phyloP scores from a whole-genome alignment of 2,797 vertebrate species.

The Haliaeetus albicilla region DNA sequence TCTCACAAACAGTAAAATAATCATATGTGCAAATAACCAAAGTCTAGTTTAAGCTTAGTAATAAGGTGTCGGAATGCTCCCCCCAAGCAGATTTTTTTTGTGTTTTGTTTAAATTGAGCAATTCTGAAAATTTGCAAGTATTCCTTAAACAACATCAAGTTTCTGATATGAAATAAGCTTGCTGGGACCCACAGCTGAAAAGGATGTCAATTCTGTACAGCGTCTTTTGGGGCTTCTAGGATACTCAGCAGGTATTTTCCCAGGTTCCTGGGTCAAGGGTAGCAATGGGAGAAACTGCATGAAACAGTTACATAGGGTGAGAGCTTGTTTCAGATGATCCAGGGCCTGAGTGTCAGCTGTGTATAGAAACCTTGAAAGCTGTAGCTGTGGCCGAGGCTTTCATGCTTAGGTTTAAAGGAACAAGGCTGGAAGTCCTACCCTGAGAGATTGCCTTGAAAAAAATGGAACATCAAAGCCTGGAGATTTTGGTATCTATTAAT shows the following conservation, averaged over 20 bases:
- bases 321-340: background rate
- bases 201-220: background rate
- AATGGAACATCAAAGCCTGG: background rate
- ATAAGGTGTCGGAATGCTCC: background rate
- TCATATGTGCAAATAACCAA: background rate
- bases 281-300: background rate
- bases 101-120: background rate
- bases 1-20: background rate
- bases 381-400: background rate
- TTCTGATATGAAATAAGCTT: background rate
- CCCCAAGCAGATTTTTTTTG: background rate
- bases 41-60: background rate
- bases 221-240: background rate
- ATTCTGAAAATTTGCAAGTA: background rate
- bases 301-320: background rate
- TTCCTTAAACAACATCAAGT: background rate
- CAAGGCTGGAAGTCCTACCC: background rate
- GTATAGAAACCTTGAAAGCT: background rate
- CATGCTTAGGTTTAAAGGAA: background rate
- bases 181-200: background rate
- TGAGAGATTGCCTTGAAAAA: background rate
- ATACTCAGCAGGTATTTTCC: background rate
- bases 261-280: background rate
- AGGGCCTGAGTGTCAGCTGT: background rate
- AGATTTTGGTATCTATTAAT: background rate